Evolutionary conservation across 2,113 vertebrate genomes (phyloP), one percentile per base, ranked within the genome.

Genomic region (Malurus alboscapulatus): DNA sequence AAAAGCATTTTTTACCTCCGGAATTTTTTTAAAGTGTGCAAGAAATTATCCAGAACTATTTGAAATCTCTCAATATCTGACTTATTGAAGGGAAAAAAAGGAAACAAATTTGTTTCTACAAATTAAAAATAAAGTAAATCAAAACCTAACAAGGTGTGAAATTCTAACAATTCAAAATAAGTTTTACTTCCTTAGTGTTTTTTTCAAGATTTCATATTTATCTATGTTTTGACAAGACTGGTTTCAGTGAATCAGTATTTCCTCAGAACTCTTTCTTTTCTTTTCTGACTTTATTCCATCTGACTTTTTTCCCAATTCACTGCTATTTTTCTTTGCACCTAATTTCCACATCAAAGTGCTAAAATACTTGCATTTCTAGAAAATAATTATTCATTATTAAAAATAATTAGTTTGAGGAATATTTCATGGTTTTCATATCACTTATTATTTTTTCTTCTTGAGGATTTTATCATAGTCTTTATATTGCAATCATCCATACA

Each of bases 1-100:
- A 77, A 72, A 68, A 1, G 2, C 24, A 2, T 4, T 8, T 19
- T 58, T 50, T 20, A 3, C 2, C 1, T 54, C 5, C 4, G 45
- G 7, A 58, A 25, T 48, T 86, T 89, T 89, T 89, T 58, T 24
- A 53, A 16, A 68, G 4, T 21, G 3, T 1, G 1, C 30, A 57
- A 67, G 12, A 7, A 4, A 73, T 82, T 69, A 65, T 7, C 4
- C 7, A 74, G 15, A 74, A 40, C 15, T 53, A 2, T 32, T 34
- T 59, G 38, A 78, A 48, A 74, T 63, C 5, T 54, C 40, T 9
- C 38, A 53, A 8, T 50, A 40, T 34, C 11, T 32, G 15, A 24
- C 6, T 58, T 58, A 61, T 0, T 50, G 8, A 29, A 44, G 7
- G 4, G 6, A 9, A 51, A 34, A 38, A 34, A 17, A 6, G 17